These are phyloP conservation scores for Mus spretus DNA, from an alignment of 2,797 vertebrate genomes.

Conservation along the genomic window DNA sequence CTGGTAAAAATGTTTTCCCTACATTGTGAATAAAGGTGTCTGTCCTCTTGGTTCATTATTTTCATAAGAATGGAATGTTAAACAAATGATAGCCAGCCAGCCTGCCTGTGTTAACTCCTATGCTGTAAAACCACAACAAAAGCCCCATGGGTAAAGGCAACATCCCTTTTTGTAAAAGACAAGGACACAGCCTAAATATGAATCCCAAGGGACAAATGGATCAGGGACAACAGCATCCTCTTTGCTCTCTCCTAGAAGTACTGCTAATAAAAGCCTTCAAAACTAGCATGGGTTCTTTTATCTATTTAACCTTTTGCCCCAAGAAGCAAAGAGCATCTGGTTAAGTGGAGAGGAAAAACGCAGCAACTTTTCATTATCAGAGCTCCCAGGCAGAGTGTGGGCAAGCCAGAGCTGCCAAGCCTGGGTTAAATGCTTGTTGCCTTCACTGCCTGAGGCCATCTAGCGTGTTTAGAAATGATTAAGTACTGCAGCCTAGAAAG, in stretches of 20 bases:
- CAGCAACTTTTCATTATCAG: slow-evolving; percentile 92
- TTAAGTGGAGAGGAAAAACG: slow-evolving; percentile 92
- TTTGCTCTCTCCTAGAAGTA: slow-evolving; percentile 85
- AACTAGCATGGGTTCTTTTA: slow-evolving; percentile 91
- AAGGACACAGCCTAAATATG: slow-evolving; percentile 85
- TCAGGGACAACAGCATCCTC: slow-evolving; percentile 82
- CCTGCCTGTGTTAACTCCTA: slow-evolving; percentile 80
- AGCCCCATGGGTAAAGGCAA: slow-evolving; percentile 71
- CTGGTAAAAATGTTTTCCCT: slow-evolving; percentile 89
- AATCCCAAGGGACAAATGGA: slow-evolving; percentile 84
- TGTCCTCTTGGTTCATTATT: slow-evolving; percentile 81
- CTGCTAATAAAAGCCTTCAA: slow-evolving; percentile 91
- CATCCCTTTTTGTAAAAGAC: slow-evolving; percentile 82
- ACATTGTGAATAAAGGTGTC: slow-evolving; percentile 90
- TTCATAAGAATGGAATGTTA: slow-evolving; percentile 85
- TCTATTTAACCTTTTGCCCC: slow-evolving; percentile 92
- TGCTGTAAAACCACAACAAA: slow-evolving; percentile 71
- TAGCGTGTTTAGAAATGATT: slow-evolving; percentile 94
- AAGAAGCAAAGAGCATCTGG: slow-evolving; percentile 92
- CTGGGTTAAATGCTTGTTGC: slow-evolving; percentile 95
- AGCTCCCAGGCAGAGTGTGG: slow-evolving; percentile 89
- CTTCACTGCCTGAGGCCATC: slow-evolving; percentile 94
- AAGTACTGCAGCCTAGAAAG: slow-evolving; percentile 94
- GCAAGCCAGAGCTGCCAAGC: slow-evolving; percentile 90
- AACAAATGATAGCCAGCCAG: slow-evolving; percentile 78